phyloP scores from a whole-genome alignment of 2,797 vertebrate species.

The Phaenicophaeus curvirostris region DNA sequence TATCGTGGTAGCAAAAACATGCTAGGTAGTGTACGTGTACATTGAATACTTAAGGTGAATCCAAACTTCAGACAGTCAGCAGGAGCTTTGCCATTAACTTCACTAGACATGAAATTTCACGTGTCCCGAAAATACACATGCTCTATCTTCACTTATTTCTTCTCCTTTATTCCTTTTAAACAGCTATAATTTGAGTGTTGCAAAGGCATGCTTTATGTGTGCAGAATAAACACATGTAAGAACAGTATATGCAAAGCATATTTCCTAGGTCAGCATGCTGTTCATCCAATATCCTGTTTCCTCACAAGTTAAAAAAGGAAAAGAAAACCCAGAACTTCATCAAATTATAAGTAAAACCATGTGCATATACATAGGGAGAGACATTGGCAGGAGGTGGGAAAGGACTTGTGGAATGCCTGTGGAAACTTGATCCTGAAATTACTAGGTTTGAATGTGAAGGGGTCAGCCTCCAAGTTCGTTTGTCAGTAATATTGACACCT shows the following conservation, averaged over 20 bases:
- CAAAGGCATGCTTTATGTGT: not conserved
- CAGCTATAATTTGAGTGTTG: not conserved
- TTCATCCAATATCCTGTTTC: not conserved
- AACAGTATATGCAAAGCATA: not conserved
- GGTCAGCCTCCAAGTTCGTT: slow-evolving; percentile 1
- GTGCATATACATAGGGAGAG: not conserved
- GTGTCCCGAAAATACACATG: not conserved
- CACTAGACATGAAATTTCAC: not conserved
- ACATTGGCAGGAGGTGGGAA: not conserved
- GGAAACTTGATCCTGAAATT: slow-evolving; percentile 41
- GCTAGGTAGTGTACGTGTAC: not conserved
- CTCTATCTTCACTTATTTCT: not conserved
- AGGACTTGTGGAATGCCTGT: not conserved
- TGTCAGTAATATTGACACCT: slow-evolving; percentile 48
- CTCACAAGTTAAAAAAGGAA: not conserved
- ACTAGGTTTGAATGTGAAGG: not conserved
- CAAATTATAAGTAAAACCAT: not conserved
- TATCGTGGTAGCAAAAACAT: not conserved
- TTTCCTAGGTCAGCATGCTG: not conserved
- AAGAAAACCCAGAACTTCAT: not conserved
- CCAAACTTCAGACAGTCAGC: not conserved
- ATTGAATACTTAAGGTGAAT: not conserved
- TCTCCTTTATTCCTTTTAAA: not conserved
- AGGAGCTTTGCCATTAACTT: not conserved
- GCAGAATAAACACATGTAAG: not conserved